Evolutionary conservation across 2,888 invertebrate genomes (phyloP), one percentile per base, ranked within the genome.

Genomic region (Orchesella flavescens): DNA sequence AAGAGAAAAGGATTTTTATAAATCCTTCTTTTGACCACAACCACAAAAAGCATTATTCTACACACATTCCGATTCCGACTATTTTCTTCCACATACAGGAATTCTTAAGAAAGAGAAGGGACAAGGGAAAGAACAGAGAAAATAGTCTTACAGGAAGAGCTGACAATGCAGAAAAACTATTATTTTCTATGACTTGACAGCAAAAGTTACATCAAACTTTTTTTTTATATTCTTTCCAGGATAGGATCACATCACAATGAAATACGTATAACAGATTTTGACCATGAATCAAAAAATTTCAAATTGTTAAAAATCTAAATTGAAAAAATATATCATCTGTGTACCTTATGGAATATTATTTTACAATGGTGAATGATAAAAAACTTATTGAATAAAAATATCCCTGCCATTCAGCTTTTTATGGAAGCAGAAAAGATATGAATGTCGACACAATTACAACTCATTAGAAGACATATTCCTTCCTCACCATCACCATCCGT

Each of bases 1-100:
- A 61, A 34, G 44, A 66, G 55, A 66, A 76, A 57, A 55, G 55
- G 65, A 76, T 55, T 68, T 76, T 69, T 69, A 46, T 15, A n/a
- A 53, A 15, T 46, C 66, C 49, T 59, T 66, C 17, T 69, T 57
- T 77, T 59, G 77, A 66, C 66, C 66, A 66, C 66, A 66, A 17
- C 66, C 17, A 10, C 66, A 46, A 63, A n/a, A 53, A 53, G 34
- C 34, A 34, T 34, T 34, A 34, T 34, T 34, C 34, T 34, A 7
- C 34, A 34, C 34, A 34, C 34, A 34, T 34, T 34, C 34, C 34
- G 34, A 34, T 34, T 34, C 34, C 34, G 34, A 34, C 34, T 34
- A 34, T 34, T 34, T n/a, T n/a, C n/a, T n/a, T 34, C 34, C 34
- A 34, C n/a, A 34, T 2, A 34, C 34, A 34, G 34, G 34, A 34